Evolutionary conservation across 2,888 invertebrate species (phyloP).

Genomic region (Ephialtes manifestator): DNA sequence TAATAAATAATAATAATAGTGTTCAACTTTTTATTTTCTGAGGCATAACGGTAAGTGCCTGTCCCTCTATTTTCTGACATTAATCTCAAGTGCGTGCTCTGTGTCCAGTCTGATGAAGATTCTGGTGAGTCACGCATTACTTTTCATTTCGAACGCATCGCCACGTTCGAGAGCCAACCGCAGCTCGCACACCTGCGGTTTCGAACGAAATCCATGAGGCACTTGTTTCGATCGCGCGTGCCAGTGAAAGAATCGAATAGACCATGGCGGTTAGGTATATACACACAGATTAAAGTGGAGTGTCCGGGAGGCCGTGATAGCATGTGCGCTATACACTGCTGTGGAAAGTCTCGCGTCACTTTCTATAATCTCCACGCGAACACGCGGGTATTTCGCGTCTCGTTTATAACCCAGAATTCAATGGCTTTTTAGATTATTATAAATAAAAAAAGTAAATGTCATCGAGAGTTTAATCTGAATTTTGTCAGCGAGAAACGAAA

Average conservation of each 20-base stretch:
- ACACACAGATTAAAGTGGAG: slow-evolving; percentile 30
- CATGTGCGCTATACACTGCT: slow-evolving; percentile 26
- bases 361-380: slow-evolving; percentile 61
- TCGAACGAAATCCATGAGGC: slow-evolving; percentile 11
- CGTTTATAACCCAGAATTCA: slow-evolving; percentile 40
- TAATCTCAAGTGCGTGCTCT: neutral
- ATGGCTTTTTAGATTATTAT: slow-evolving; percentile 4
- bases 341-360: slow-evolving; percentile 68
- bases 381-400: slow-evolving; percentile 45
- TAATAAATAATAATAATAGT: neutral
- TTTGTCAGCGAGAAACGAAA: neutral
- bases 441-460: neutral
- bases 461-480: neutral
- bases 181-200: neutral
- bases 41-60: neutral
- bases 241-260: slow-evolving; percentile 30
- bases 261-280: neutral
- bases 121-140: slow-evolving; percentile 14
- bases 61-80: neutral
- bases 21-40: slow-evolving; percentile 1
- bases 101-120: neutral
- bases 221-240: slow-evolving; percentile 22
- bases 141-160: slow-evolving; percentile 35
- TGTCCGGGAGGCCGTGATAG: neutral
- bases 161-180: slow-evolving; percentile 29